Conservation (phyloP, 2,797 vertebrate genomes). For the Leptatherina wallacei region DNA sequence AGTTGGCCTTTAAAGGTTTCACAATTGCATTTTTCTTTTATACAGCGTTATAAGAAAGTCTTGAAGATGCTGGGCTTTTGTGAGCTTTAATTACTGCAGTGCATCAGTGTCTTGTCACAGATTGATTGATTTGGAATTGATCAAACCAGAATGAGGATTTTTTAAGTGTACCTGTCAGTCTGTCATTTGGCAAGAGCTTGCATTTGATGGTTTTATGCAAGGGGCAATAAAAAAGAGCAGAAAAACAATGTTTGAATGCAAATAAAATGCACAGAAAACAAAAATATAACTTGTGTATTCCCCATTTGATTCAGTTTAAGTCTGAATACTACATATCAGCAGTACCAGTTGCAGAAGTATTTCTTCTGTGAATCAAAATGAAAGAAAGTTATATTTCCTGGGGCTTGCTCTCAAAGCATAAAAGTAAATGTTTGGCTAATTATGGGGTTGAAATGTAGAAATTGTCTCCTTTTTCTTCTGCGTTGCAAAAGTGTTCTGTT, state of each 20-base stretch:
- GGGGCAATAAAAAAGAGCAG: background rate
- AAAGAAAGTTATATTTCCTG: constrained; percentile 10
- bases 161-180: constrained; percentile 22
- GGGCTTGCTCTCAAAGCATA: constrained; percentile 27
- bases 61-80: constrained; percentile 18
- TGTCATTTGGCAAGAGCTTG: constrained; percentile 2
- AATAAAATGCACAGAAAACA: background rate
- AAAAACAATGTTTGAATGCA: background rate
- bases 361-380: constrained; percentile 12
- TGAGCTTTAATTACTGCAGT: constrained; percentile 18
- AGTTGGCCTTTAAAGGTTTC: constrained; percentile 23
- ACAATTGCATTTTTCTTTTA: constrained; percentile 17
- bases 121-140: background rate
- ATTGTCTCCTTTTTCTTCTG: background rate
- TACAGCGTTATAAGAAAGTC: constrained; percentile 31
- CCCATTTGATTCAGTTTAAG: background rate
- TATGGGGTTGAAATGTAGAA: constrained; percentile 15
- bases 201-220: background rate
- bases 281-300: background rate
- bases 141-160: background rate
- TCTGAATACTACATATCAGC: too few relatives aligned
- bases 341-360: constrained; percentile 9
- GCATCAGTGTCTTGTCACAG: constrained; percentile 19
- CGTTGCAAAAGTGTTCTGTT: constrained; percentile 1
- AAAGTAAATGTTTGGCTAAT: constrained; percentile 30